Evolutionary conservation across 2,888 invertebrate genomes (phyloP), one percentile per base, ranked within the genome.

Genomic region (Oxytorus armatus): DNA sequence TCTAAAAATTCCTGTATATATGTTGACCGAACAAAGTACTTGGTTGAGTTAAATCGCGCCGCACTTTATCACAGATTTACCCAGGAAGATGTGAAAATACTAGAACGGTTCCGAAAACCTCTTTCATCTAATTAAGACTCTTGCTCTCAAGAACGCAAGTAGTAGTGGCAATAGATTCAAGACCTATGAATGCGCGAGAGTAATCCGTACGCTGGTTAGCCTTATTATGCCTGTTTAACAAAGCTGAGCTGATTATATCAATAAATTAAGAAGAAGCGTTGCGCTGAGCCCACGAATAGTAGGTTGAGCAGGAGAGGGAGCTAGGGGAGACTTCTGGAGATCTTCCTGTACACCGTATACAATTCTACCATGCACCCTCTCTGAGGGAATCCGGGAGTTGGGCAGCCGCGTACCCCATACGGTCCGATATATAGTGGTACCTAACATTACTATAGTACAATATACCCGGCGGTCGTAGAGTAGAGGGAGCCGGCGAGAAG

Each of bases 211-310:
- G 76, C 51, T 55, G 70, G 74, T 70, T 23, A 77, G 77, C 74
- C 68, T 77, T 81, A 81, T 81, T 81, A 88, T 88, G 86, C 87
- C 86, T 84, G 86, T 86, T 88, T 87, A 88, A 89, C 89, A 88
- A 89, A 88, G 88, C 88, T 88, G 87, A 90, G 90, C 89, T 88
- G 90, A 91, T 90, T 90, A 89, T 89, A 88, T 89, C 90, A 89
- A 90, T 90, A 90, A 90, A 90, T 90, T 90, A 88, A 88, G 84
- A 83, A 85, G 74, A 81, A 76, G 74, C 77, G 77, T 77, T 61
- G 69, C 23, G 63, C 33, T 23, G 63, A 65, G 69, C 44, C 51
- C 53, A 36, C 51, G 61, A 68, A 55, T 44, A 33, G 69, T 29
- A 70, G 66, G 69, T 53, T 42, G 61, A 47, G 36, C 23, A 61